These are phyloP conservation scores for Stomatorhinus walkeri DNA, from an alignment of 2,797 vertebrate genomes.

Conservation along the genomic window DNA sequence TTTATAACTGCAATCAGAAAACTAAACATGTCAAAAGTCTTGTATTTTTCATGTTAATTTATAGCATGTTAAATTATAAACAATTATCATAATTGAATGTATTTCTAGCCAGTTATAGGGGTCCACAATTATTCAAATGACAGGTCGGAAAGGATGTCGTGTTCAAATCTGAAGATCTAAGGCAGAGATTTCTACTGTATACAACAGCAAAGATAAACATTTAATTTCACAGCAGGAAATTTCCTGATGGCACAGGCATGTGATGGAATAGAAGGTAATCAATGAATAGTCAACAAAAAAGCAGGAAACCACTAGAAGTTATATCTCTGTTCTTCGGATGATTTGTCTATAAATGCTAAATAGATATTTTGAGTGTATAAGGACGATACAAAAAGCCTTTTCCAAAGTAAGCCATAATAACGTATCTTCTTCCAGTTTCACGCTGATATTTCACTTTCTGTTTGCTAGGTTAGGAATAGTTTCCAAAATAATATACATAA, in stretches of 20 bases:
- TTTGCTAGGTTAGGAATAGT: background rate
- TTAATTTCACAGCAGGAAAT: background rate
- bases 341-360: background rate
- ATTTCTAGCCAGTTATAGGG: background rate
- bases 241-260: background rate
- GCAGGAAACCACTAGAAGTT: background rate
- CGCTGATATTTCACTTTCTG: background rate
- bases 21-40: background rate
- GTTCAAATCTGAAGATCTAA: background rate
- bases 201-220: background rate
- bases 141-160: background rate
- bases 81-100: background rate
- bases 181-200: background rate
- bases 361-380: background rate
- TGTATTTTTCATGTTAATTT: background rate
- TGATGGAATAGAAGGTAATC: background rate
- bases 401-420: background rate
- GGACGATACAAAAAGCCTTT: background rate
- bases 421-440: background rate
- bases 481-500: background rate
- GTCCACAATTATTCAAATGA: background rate
- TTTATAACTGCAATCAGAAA: background rate
- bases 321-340: background rate
- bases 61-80: constrained; percentile 2
- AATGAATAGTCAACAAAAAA: background rate